Evolutionary conservation across 2,113 vertebrate species (phyloP).

Genomic region (Sinocyclocheilus maitianheensis): DNA sequence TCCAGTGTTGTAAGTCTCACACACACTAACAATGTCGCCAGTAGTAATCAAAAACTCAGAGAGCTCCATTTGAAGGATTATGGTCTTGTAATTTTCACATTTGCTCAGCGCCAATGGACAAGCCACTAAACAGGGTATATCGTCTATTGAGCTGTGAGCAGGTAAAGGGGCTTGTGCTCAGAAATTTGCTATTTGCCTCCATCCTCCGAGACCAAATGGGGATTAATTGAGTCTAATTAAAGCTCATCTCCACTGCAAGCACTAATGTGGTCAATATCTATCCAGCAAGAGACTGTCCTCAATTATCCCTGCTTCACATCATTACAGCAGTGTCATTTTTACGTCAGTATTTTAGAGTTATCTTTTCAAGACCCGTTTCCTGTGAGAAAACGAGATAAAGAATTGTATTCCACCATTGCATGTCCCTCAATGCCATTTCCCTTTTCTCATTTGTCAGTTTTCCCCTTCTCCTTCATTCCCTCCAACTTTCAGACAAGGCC

Average conservation of each 20-base stretch:
- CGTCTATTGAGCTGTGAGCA: slow-evolving; percentile 1
- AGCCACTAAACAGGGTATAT: slow-evolving; percentile 6
- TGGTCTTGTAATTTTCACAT: slow-evolving; percentile 29
- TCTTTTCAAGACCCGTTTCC: slow-evolving; percentile 50
- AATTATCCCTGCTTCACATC: slow-evolving; percentile 57
- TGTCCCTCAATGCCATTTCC: background rate
- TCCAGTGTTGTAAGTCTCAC: slow-evolving; percentile 18
- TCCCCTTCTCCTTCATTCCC: background rate
- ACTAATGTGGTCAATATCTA: slow-evolving; percentile 58
- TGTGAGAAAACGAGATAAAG: slow-evolving; percentile 48
- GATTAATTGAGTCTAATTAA: slow-evolving; percentile 45
- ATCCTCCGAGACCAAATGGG: slow-evolving; percentile 33
- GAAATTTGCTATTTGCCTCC: slow-evolving; percentile 19
- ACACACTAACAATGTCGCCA: slow-evolving; percentile 18
- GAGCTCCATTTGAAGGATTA: slow-evolving; percentile 4
- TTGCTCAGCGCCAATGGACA: background rate
- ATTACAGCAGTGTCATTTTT: slow-evolving; percentile 54
- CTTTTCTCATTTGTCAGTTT: slow-evolving; percentile 26
- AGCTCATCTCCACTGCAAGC: slow-evolving; percentile 50
- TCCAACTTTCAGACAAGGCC: slow-evolving; percentile 19
- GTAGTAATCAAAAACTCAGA: background rate
- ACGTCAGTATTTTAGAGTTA: slow-evolving; percentile 52
- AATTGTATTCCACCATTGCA: background rate
- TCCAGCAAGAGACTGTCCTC: slow-evolving; percentile 50
- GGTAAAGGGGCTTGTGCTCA: slow-evolving; percentile 1